Conservation (phyloP, 2,113 vertebrate species). For the Megaceryle torquata region DNA sequence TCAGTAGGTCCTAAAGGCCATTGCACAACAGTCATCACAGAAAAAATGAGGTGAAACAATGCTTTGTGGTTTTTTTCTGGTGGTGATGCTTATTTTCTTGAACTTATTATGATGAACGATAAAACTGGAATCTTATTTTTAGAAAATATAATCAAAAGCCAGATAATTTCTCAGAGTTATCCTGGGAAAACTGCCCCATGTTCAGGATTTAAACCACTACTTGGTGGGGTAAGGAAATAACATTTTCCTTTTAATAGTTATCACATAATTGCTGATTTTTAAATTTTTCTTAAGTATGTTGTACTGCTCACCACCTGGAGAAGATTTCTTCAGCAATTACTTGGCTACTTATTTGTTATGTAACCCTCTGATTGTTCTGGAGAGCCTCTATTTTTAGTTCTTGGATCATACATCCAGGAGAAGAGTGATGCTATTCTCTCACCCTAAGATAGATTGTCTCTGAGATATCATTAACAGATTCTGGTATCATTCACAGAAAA, state of each 20-base stretch:
- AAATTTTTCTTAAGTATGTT: background rate
- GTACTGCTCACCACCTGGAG: background rate
- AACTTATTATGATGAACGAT: background rate
- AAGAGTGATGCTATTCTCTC: background rate
- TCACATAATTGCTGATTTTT: background rate
- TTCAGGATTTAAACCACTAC: background rate
- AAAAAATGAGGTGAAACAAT: background rate
- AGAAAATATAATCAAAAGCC: background rate
- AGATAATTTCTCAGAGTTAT: background rate
- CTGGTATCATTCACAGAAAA: background rate
- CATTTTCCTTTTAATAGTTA: background rate
- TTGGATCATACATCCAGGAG: background rate
- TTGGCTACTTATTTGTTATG: background rate
- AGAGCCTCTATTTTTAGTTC: constrained; percentile 35
- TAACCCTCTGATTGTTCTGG: background rate
- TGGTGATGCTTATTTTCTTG: background rate
- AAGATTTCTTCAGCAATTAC: background rate
- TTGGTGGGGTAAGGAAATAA: background rate
- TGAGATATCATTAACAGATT: background rate
- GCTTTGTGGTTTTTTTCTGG: background rate
- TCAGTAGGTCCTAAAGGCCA: constrained; percentile 11
- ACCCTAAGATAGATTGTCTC: constrained; percentile 48
- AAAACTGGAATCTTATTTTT: background rate
- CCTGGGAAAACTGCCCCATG: background rate
- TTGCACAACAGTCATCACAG: background rate